phyloP scores from a whole-genome alignment of 2,888 invertebrate genomes.

The Ectobius pallidus region DNA sequence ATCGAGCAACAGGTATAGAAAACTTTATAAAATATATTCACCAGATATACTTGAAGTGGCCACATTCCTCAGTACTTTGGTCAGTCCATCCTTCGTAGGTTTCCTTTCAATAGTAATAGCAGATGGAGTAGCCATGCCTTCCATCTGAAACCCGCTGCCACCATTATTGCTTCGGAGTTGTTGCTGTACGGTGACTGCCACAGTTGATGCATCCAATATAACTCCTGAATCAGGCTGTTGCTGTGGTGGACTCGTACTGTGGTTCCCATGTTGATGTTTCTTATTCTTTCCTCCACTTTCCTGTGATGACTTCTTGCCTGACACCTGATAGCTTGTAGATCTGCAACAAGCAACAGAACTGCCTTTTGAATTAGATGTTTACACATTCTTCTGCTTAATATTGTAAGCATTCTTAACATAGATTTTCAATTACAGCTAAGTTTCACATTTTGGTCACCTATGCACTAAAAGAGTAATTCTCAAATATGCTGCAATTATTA shows the following conservation, averaged over 20 bases:
- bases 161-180: constrained; percentile 29
- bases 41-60: constrained; percentile 66
- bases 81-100: constrained; percentile 47
- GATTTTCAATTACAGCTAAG: no score
- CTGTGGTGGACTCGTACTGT: constrained; percentile 31
- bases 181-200: constrained; percentile 45
- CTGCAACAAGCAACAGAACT: constrained; percentile 52
- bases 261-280: constrained; percentile 49
- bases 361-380: neutral
- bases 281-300: constrained; percentile 47
- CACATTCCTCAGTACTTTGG: constrained; percentile 62
- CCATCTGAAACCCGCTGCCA: constrained; percentile 24
- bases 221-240: constrained; percentile 53
- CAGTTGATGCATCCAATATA: constrained; percentile 54
- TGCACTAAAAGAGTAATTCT: no score
- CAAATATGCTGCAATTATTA: no score
- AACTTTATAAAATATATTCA: no score
- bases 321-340: constrained; percentile 68
- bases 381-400: neutral
- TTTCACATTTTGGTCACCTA: no score
- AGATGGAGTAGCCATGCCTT: constrained; percentile 49
- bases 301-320: constrained; percentile 58
- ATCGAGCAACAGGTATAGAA: no score
- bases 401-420: neutral
- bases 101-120: constrained; percentile 45